phyloP scores from a whole-genome alignment of 1,140 invertebrate genomes.

The Achatina immaculata region DNA sequence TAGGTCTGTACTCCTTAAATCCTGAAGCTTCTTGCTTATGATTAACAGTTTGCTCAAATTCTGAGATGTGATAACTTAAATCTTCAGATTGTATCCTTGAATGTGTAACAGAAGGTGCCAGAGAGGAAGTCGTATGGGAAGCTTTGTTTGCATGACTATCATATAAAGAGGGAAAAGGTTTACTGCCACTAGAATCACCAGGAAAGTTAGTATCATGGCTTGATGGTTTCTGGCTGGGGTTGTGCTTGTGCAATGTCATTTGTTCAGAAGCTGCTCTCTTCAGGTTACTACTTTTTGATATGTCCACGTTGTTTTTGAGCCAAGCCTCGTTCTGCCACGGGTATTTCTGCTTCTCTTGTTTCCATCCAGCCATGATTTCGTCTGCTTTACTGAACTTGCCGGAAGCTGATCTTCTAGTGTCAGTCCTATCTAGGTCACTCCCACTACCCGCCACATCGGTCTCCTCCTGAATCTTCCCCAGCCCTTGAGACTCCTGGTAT shows the following conservation, averaged over 20 bases:
- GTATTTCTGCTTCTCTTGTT: slow-evolving; percentile 18
- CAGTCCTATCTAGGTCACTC: slow-evolving; percentile 54
- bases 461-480: slow-evolving; percentile 60
- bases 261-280: slow-evolving; percentile 63
- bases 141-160: neutral
- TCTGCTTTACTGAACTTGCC: neutral
- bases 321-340: slow-evolving; percentile 36
- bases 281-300: slow-evolving; percentile 42
- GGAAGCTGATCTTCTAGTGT: neutral
- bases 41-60: slow-evolving; percentile 86
- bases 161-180: neutral
- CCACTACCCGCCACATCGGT: slow-evolving; percentile 42
- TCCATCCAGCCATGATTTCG: neutral
- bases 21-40: slow-evolving; percentile 79
- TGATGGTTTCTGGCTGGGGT: slow-evolving; percentile 51
- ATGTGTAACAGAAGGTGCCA: neutral
- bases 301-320: neutral
- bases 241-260: slow-evolving; percentile 63
- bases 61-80: slow-evolving; percentile 51
- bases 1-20: neutral
- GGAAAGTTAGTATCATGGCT: slow-evolving; percentile 14
- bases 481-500: slow-evolving; percentile 42
- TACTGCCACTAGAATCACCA: neutral
- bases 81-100: slow-evolving; percentile 16
- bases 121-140: neutral